Base-by-base conservation (phyloP, 1,140 invertebrate genomes). In the Druon quercuslanigerum region DNA sequence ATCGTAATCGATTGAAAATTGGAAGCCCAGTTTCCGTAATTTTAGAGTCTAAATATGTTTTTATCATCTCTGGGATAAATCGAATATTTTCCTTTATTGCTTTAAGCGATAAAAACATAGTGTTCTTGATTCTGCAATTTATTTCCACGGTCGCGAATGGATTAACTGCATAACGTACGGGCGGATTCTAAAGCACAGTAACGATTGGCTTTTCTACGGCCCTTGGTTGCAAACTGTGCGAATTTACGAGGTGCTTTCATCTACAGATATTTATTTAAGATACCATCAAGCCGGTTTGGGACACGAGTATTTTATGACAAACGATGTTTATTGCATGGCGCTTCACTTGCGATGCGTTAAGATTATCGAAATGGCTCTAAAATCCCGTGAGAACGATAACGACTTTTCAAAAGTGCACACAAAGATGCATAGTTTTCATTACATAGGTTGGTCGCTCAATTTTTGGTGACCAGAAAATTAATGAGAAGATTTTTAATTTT, bases 121-220 rank as follows among this genome's bases (percentile, higher is more conserved):
- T 57, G 56, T 20, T 57, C 56, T 57, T 57, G 56, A 57, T 57
- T 57, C 56, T 57, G 19, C 56, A 57, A 57, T 57, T 57, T 57
- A 57, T 57, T 57, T 57, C 9, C 56, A 17, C 56, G 56, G 25
- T 57, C 33, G 56, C 56, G 19, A 57, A 20, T 57, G 56, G 56
- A 57, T 25, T 57, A 57, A 57, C 56, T 57, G 56, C 56, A 57
- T 57, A 57, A 57, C 56, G 13, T 57, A 57, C 56, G 56, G 19
- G 56, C 11, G 8, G 56, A 57, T 57, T 57, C 19, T 57, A 25
- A 57, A 57, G 25, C 19, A 20, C 56, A 57, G 25, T 57, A 57
- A 57, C 56, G 56, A 57, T 57, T 17, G 56, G 8, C 25, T 57
- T 57, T 57, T 19, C 19, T 20, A 57, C 17, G 19, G 19, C 17